Evolutionary conservation across 2,113 vertebrate species (phyloP), one percentile per base, ranked within the genome.

Genomic region (Junco hyemalis): DNA sequence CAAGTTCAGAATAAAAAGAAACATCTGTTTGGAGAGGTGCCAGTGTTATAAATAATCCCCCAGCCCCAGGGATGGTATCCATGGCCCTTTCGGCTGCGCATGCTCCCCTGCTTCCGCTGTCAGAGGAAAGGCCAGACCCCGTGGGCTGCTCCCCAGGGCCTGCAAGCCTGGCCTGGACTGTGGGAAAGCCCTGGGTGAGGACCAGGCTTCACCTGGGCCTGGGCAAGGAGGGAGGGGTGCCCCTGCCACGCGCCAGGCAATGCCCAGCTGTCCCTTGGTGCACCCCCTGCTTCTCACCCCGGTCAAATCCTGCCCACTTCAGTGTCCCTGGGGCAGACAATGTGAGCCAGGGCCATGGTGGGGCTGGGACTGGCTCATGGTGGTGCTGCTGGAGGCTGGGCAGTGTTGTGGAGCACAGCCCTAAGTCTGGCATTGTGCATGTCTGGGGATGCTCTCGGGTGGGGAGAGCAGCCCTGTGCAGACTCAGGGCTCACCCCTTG

Each of bases 1-100:
- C 53, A 77, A 97, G 94, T 96, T 96, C 91, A 96, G 90, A 97
- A 97, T 98, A 98, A 98, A 97, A 97, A 0, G 70, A 97, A 98
- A 97, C 97, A 98, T 98, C 98, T 98, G 97, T 97, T 98, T 98
- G 98, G 98, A 97, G 77, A 14, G 11, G 61, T 56, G 96, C 98
- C 98, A 98, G 84, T 1, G 61, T 93, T 98, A 98, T 97, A 98
- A 98, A 98, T 97, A 98, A 96, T 93, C 81, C 90, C 93, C 89
- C 93, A 86, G 72, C 90, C 97, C 87, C 6, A 84, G 90, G 64
- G 91, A 40, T 93, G 91, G 93, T 86, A 91, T 96, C 59, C 42
- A 23, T 63, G 57, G 86, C 69, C 92, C 91, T 60, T 68, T 72
- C 2, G 5, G 92, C 81, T 64, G 85, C 61, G 70, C 94, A 94